Conservation (phyloP, 2,888 invertebrate species). For the Tortricodes alternella region DNA sequence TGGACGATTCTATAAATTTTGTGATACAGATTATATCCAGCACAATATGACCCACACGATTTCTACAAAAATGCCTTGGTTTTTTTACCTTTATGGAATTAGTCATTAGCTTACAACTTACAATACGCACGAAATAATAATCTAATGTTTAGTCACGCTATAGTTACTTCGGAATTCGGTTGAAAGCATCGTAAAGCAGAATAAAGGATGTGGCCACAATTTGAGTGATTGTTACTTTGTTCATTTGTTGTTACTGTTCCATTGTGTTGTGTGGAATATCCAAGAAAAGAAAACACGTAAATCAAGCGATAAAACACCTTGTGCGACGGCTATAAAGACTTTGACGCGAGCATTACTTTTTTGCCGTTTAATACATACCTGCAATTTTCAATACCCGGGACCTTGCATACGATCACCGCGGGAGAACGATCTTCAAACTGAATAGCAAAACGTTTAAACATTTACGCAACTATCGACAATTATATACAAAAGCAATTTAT, state of each 20-base stretch:
- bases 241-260: slow-evolving; percentile 19
- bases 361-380: too few relatives aligned
- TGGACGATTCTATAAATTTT: too few relatives aligned
- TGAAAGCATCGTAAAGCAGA: slow-evolving; percentile 22
- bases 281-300: too few relatives aligned
- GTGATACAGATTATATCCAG: too few relatives aligned
- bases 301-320: not conserved
- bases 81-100: too few relatives aligned
- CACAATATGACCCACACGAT: too few relatives aligned
- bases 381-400: not conserved
- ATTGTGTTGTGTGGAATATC: slow-evolving; percentile 19
- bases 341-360: too few relatives aligned
- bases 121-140: too few relatives aligned
- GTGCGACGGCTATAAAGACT: too few relatives aligned
- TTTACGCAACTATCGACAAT: slow-evolving; percentile 22
- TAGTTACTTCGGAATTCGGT: slow-evolving; percentile 19
- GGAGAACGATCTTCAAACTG: slow-evolving; percentile 14
- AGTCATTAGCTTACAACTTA: too few relatives aligned
- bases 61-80: too few relatives aligned
- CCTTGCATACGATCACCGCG: slow-evolving; percentile 20
- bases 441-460: slow-evolving; percentile 13
- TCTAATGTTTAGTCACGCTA: slow-evolving; percentile 1
- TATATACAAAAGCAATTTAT: slow-evolving; percentile 24
- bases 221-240: slow-evolving; percentile 25
- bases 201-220: slow-evolving; percentile 24